These are phyloP conservation scores for Patiria pectinifera DNA, from an alignment of 53 echinoderm and acorn worm species.

Conservation along the genomic window DNA sequence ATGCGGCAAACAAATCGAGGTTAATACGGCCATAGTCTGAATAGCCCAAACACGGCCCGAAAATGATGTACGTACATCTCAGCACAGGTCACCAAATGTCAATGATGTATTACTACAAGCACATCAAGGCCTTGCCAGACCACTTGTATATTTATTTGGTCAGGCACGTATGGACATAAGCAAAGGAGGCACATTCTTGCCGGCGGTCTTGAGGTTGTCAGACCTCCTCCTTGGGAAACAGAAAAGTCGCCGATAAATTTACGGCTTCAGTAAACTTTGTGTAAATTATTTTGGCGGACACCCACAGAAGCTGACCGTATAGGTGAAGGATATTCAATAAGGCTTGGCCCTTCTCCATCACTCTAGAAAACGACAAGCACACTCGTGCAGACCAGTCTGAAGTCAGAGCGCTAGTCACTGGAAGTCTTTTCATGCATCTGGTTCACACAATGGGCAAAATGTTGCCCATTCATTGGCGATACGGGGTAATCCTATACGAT, in stretches of 20 bases:
- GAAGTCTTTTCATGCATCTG: too few relatives aligned
- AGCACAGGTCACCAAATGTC: neutral
- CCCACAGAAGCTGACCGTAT: neutral
- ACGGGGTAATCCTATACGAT: too few relatives aligned
- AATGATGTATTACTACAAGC: neutral
- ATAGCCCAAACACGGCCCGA: neutral
- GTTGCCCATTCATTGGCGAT: too few relatives aligned
- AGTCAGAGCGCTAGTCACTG: too few relatives aligned
- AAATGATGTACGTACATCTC: neutral
- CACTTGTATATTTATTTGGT: constrained; percentile 30
- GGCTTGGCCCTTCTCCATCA: neutral
- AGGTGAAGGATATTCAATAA: neutral
- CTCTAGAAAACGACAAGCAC: neutral
- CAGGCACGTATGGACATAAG: constrained; percentile 8
- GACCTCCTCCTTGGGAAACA: constrained; percentile 5
- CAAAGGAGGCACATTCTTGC: neutral
- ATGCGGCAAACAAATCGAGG: too few relatives aligned
- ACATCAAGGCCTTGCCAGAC: neutral
- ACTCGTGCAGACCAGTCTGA: too few relatives aligned
- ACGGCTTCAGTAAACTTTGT: constrained; percentile 29
- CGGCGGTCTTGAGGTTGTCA: constrained; percentile 13
- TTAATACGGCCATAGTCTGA: too few relatives aligned
- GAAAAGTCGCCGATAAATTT: neutral
- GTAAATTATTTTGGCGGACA: constrained; percentile 35
- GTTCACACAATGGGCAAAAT: too few relatives aligned